A percentile compares a stretch with the other conserved stretches of the same genome.
Evolutionary conservation across 2,113 vertebrate species (phyloP).

Genomic region (Sprattus sprattus): DNA sequence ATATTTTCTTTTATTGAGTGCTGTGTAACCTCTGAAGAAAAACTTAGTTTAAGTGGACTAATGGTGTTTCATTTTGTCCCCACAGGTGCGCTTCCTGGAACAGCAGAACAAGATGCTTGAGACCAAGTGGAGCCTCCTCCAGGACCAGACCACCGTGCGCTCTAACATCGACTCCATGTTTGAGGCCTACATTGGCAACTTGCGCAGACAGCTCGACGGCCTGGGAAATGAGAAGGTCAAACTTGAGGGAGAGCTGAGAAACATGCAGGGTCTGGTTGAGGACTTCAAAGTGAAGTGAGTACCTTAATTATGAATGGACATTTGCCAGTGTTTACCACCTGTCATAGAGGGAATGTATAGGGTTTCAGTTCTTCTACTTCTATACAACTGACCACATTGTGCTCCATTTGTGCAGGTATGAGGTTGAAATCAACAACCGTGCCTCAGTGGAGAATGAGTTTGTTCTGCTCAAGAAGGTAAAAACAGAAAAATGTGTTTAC

Average conservation of each 20-base stretch:
- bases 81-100: slow-evolving; percentile 87
- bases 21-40: neutral
- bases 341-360: neutral
- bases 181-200: slow-evolving; percentile 80
- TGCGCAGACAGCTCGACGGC: slow-evolving; percentile 81
- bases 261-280: slow-evolving; percentile 84
- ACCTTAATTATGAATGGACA: neutral
- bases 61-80: neutral
- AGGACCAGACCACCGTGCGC: slow-evolving; percentile 78
- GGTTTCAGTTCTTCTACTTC: neutral
- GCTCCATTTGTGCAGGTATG: slow-evolving; percentile 74
- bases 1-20: neutral
- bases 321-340: neutral
- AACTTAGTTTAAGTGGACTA: neutral
- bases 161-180: slow-evolving; percentile 83
- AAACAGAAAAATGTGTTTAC: neutral
- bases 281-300: slow-evolving; percentile 93
- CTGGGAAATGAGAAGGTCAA: slow-evolving; percentile 80
- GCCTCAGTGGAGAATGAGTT: slow-evolving; percentile 87
- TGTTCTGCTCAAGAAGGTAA: slow-evolving; percentile 91
- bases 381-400: neutral
- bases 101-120: slow-evolving; percentile 98
- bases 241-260: slow-evolving; percentile 85
- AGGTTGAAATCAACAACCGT: slow-evolving; percentile 92
- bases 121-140: slow-evolving; percentile 90